These are phyloP conservation scores for Unio delphinus DNA, from an alignment of 2,888 invertebrate species.

Conservation along the genomic window DNA sequence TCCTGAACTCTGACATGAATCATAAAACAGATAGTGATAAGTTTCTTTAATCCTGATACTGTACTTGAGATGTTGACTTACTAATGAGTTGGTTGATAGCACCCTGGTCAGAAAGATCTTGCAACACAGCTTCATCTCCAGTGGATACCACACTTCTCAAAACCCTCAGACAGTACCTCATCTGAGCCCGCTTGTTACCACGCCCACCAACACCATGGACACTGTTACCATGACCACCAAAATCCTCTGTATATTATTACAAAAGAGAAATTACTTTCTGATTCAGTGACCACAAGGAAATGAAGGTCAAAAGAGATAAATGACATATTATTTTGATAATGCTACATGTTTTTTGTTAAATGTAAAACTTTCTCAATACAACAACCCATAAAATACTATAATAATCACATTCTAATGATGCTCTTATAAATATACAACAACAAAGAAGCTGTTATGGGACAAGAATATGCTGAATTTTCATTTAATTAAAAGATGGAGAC, in stretches of 20 bases:
- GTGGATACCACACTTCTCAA: slow-evolving; percentile 69
- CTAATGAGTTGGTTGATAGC: slow-evolving; percentile 68
- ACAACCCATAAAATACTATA: too few relatives aligned
- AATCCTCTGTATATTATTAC: slow-evolving; percentile 57
- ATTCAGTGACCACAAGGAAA: background rate
- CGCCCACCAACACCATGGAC: slow-evolving; percentile 70
- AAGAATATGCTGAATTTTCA: too few relatives aligned
- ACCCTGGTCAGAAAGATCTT: slow-evolving; percentile 70
- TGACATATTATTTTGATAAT: background rate
- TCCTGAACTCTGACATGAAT: too few relatives aligned
- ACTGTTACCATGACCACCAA: slow-evolving; percentile 71
- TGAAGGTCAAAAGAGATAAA: background rate
- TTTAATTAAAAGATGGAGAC: too few relatives aligned
- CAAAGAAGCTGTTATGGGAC: too few relatives aligned
- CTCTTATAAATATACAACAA: too few relatives aligned
- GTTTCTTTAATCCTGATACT: too few relatives aligned
- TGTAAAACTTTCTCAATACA: too few relatives aligned
- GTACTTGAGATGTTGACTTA: slow-evolving; percentile 27
- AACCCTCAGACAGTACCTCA: slow-evolving; percentile 68
- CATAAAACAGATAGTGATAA: background rate
- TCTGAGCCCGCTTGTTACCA: slow-evolving; percentile 70
- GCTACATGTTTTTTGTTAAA: too few relatives aligned
- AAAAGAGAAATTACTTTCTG: background rate
- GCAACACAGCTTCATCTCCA: slow-evolving; percentile 63
- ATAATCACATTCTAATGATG: too few relatives aligned